Conservation (phyloP, 2,888 invertebrate species). For the Tenthredo livida region DNA sequence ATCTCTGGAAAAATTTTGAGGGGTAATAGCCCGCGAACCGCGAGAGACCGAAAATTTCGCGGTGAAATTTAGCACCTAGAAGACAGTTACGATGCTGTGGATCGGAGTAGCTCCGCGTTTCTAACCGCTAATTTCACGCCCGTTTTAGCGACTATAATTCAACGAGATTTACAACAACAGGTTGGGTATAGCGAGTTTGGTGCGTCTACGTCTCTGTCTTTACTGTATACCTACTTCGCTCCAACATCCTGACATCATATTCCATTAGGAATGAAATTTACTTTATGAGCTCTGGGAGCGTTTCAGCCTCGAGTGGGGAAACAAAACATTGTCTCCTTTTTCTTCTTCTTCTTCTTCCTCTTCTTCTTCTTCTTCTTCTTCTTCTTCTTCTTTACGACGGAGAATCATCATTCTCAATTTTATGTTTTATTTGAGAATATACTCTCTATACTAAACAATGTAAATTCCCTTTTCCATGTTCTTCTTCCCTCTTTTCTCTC, state of each 20-base stretch:
- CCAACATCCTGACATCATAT: conserved; percentile 68
- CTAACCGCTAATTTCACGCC: conserved; percentile 78
- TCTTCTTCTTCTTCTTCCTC: background rate
- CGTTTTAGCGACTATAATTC: conserved; percentile 77
- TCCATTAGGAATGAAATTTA: conserved; percentile 65
- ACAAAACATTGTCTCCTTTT: background rate
- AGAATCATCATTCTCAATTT: conserved; percentile 15
- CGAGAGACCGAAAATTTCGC: background rate
- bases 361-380: background rate
- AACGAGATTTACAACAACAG: conserved; percentile 73
- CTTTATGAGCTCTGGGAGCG: conserved; percentile 50
- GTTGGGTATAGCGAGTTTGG: background rate
- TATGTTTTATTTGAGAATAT: background rate
- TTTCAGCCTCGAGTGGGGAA: background rate
- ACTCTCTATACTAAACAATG: background rate
- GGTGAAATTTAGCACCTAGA: conserved; percentile 75
- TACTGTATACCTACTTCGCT: background rate
- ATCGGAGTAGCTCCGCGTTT: conserved; percentile 64
- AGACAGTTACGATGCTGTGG: conserved; percentile 75
- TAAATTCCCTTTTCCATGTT: background rate
- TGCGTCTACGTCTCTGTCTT: conserved; percentile 1
- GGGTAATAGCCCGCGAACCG: background rate
- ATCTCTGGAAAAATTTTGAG: background rate
- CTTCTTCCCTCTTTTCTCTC: background rate
- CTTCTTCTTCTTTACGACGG: conserved; percentile 7